Conservation (phyloP, 2,113 vertebrate species). For the Eclectus roratus region DNA sequence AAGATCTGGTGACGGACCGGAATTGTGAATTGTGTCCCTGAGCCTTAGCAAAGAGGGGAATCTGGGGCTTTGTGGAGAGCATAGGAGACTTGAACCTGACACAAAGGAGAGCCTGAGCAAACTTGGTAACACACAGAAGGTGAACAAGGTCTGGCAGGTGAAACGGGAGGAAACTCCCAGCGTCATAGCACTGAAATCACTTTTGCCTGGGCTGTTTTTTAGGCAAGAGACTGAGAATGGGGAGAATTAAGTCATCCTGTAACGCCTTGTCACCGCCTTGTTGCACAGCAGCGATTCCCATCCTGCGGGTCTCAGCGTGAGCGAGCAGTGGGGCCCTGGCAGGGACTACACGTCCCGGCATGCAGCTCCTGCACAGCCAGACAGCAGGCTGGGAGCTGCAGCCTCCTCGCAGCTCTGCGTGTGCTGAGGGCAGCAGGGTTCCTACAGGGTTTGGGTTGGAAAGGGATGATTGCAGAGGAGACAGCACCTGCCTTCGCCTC, state of each 20-base stretch:
- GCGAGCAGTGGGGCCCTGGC: background rate
- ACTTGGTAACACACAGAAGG: background rate
- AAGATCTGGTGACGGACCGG: background rate
- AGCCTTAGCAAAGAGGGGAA: background rate
- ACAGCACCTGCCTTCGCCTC: background rate
- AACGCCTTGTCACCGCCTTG: background rate
- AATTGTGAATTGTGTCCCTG: background rate
- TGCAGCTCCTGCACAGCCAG: background rate
- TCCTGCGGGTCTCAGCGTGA: background rate
- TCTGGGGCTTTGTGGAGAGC: background rate
- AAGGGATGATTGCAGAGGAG: background rate
- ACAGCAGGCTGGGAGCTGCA: background rate
- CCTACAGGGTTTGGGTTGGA: accelerated
- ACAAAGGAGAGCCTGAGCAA: background rate
- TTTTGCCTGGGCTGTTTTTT: background rate
- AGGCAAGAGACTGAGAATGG: background rate
- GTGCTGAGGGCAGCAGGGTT: background rate
- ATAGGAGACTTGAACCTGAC: background rate
- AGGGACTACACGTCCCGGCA: background rate
- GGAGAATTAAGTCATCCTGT: background rate
- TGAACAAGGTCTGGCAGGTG: background rate
- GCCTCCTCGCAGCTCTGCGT: background rate
- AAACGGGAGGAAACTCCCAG: background rate
- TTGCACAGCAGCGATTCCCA: background rate
- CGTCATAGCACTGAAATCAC: background rate